A percentile compares a stretch with the other conserved stretches of the same genome.
These are phyloP conservation scores for Carettochelys insculpta DNA, from an alignment of 2,113 vertebrate species.

Conservation along the genomic window DNA sequence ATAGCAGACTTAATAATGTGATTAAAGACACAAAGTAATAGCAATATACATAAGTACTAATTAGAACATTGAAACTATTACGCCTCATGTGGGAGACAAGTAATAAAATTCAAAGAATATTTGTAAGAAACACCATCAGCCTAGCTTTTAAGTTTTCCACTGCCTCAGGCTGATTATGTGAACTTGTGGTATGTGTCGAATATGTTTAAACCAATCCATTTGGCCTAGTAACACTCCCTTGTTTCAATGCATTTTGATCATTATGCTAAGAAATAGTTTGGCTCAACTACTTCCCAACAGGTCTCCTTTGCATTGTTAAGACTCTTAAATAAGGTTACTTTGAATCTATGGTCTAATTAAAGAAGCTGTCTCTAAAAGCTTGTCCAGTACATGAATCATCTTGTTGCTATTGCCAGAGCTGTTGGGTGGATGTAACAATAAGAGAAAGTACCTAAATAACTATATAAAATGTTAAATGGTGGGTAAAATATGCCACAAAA, in stretches of 20 bases:
- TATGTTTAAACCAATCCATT: conserved; percentile 72
- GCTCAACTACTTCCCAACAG: conserved; percentile 8
- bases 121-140: conserved; percentile 77
- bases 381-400: not conserved
- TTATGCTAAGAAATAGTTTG: conserved; percentile 42
- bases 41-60: conserved; percentile 86
- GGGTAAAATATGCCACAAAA: not conserved
- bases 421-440: not conserved
- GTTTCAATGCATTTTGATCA: conserved; percentile 1
- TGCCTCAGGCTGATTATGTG: conserved; percentile 78
- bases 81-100: conserved; percentile 83
- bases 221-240: conserved; percentile 56
- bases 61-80: conserved; percentile 87
- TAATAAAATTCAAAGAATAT: conserved; percentile 86
- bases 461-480: not conserved
- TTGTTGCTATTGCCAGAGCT: not conserved
- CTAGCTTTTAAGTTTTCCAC: conserved; percentile 78
- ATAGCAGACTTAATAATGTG: conserved; percentile 85
- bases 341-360: not conserved
- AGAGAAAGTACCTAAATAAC: not conserved
- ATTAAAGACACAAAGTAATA: conserved; percentile 87
- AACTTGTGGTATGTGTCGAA: conserved; percentile 76
- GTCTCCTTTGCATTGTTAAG: not conserved
- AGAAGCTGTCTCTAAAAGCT: not conserved
- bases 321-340: not conserved